These are phyloP conservation scores for Aplysia californica DNA, from an alignment of 1,140 invertebrate species.

Conservation along the genomic window DNA sequence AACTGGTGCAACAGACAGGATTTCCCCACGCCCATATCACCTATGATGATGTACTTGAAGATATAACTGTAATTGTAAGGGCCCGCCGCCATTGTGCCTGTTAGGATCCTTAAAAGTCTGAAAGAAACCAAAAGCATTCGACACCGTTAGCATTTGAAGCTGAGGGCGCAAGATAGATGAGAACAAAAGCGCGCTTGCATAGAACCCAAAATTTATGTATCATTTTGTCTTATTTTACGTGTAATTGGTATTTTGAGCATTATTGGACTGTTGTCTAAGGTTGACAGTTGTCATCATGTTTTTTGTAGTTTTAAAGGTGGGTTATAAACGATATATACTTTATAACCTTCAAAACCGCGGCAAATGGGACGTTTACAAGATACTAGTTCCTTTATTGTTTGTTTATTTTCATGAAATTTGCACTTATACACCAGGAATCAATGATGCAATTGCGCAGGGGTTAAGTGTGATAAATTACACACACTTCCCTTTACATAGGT, in stretches of 20 bases:
- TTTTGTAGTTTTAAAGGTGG: too few relatives aligned
- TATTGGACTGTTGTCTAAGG: not conserved
- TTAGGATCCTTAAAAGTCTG: not conserved
- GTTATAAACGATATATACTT: too few relatives aligned
- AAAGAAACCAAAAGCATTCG: not conserved
- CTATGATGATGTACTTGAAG: slow-evolving; percentile 99
- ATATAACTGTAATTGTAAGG: slow-evolving; percentile 99
- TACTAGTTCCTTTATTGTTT: too few relatives aligned
- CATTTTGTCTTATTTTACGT: not conserved
- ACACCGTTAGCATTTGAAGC: not conserved
- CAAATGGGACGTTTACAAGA: too few relatives aligned
- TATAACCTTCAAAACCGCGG: too few relatives aligned
- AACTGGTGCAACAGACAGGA: slow-evolving; percentile 99
- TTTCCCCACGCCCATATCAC: slow-evolving; percentile 85
- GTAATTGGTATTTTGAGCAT: not conserved
- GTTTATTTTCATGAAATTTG: too few relatives aligned
- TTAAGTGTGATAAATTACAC: too few relatives aligned
- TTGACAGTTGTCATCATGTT: too few relatives aligned
- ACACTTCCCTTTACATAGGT: too few relatives aligned
- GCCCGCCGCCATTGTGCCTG: slow-evolving; percentile 61
- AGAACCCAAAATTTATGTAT: not conserved
- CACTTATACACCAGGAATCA: too few relatives aligned
- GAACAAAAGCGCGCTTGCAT: not conserved
- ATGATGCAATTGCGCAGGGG: too few relatives aligned
- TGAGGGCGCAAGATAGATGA: not conserved